A percentile compares a stretch with the other conserved stretches of the same genome.
These are phyloP conservation scores for Oncorhynchus mykiss DNA, from an alignment of 2,113 vertebrate species.

Conservation along the genomic window DNA sequence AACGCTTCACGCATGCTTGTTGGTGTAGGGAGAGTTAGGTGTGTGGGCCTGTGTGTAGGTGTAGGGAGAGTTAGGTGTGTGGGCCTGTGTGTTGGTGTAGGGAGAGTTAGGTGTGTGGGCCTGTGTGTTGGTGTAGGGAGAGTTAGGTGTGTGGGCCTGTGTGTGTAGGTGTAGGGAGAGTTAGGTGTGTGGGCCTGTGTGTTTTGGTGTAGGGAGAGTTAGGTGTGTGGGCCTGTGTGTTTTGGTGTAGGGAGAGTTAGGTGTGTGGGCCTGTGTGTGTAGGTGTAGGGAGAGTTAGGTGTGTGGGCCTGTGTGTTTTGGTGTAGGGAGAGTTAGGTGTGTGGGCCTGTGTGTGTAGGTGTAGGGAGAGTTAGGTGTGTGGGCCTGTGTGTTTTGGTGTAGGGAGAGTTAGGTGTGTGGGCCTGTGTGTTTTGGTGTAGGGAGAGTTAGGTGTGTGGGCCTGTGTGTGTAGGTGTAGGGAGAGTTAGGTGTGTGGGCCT, in stretches of 20 bases:
- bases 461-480: too few relatives aligned
- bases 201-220: too few relatives aligned
- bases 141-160: too few relatives aligned
- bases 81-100: not conserved
- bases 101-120: constrained; percentile 2
- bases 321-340: too few relatives aligned
- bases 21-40: not conserved
- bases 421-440: not conserved
- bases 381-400: not conserved
- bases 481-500: too few relatives aligned
- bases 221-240: not conserved
- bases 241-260: not conserved
- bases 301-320: not conserved
- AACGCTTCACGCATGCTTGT: not conserved
- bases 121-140: too few relatives aligned
- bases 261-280: not conserved
- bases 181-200: too few relatives aligned
- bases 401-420: not conserved
- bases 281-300: not conserved
- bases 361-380: too few relatives aligned
- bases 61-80: too few relatives aligned
- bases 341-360: not conserved
- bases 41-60: too few relatives aligned
- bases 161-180: too few relatives aligned
- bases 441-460: constrained; percentile 2